These are phyloP conservation scores for Lysiphlebus fabarum DNA, from an alignment of 1,140 invertebrate genomes.

Conservation along the genomic window DNA sequence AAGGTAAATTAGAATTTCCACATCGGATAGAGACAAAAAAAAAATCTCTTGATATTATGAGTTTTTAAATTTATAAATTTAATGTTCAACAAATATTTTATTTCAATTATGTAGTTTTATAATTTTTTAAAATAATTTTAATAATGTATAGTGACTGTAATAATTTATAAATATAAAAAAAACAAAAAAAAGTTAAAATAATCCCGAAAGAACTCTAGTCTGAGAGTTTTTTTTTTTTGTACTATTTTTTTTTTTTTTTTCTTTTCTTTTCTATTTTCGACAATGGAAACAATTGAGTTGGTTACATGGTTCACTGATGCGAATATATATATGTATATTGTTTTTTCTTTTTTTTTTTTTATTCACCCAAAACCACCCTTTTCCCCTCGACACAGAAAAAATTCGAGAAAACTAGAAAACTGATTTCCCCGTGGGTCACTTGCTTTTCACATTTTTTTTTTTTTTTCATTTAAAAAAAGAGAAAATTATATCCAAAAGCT, in stretches of 20 bases:
- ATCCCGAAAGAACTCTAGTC: constrained; percentile 14
- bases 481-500: too few relatives aligned
- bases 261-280: constrained; percentile 8
- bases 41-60: too few relatives aligned
- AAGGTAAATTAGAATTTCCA: too few relatives aligned
- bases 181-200: constrained; percentile 1
- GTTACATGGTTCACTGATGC: constrained; percentile 9
- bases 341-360: too few relatives aligned
- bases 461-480: constrained; percentile 14
- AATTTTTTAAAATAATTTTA: not conserved
- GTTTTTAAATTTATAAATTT: too few relatives aligned
- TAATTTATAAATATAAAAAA: not conserved
- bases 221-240: not conserved
- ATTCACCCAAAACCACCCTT: too few relatives aligned
- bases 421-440: constrained; percentile 27
- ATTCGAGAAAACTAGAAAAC: constrained; percentile 15
- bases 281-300: constrained; percentile 20
- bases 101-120: too few relatives aligned
- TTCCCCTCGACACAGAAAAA: not conserved
- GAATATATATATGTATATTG: constrained; percentile 17
- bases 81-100: too few relatives aligned
- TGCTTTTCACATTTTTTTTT: constrained; percentile 13
- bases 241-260: not conserved
- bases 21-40: too few relatives aligned
- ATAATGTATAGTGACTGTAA: not conserved